These are phyloP conservation scores for Seriola dumerili DNA, from an alignment of 2,113 vertebrate species.

Conservation along the genomic window DNA sequence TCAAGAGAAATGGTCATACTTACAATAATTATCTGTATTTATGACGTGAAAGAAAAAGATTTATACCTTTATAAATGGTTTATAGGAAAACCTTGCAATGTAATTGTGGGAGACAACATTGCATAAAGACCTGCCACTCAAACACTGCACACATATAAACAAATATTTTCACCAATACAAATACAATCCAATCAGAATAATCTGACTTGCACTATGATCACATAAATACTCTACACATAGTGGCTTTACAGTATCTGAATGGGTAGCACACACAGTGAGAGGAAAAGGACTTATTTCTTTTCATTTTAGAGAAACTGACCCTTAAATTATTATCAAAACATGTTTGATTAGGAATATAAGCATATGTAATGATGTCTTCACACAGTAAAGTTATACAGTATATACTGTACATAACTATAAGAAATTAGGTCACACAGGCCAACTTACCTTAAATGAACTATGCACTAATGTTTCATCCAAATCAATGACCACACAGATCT, in stretches of 20 bases:
- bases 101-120: background rate
- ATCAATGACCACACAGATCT: conserved; percentile 88
- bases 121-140: background rate
- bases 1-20: background rate
- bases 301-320: background rate
- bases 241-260: no score
- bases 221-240: background rate
- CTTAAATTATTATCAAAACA: background rate
- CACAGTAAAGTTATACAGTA: background rate
- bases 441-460: conserved; percentile 88
- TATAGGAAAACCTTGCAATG: background rate
- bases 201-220: background rate
- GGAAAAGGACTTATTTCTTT: background rate
- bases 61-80: background rate
- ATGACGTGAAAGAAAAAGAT: background rate
- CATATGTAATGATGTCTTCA: background rate
- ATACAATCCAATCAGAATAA: background rate
- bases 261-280: no score
- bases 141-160: background rate
- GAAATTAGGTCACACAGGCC: background rate
- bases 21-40: background rate
- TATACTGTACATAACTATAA: background rate
- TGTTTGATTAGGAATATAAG: background rate
- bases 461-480: conserved; percentile 89
- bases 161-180: no score